These are phyloP conservation scores for Poecilus cupreus DNA, from an alignment of 2,888 invertebrate species.

Conservation along the genomic window DNA sequence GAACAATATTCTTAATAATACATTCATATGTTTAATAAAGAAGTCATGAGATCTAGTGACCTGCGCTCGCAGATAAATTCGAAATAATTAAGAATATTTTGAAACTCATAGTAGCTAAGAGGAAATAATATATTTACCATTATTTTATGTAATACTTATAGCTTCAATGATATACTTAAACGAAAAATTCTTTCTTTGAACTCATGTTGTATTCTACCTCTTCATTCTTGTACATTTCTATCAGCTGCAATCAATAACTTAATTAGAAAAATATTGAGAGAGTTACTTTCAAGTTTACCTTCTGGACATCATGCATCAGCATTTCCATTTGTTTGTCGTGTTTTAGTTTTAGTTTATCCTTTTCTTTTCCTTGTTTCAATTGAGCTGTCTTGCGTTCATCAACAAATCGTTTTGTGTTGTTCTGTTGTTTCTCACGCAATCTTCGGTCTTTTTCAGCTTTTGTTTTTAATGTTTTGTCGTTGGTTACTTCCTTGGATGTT, in stretches of 20 bases:
- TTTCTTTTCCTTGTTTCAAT: conserved; percentile 93
- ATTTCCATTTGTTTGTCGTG: conserved; percentile 96
- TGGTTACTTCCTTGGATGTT: conserved; percentile 95
- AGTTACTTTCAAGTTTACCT: conserved; percentile 75
- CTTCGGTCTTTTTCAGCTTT: conserved; percentile 97
- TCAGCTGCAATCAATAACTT: conserved; percentile 77
- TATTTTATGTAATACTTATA: too few species aligned
- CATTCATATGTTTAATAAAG: conserved; percentile 44
- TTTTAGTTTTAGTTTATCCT: conserved; percentile 91
- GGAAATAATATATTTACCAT: neutral
- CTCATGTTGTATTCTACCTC: conserved; percentile 92
- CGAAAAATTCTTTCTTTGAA: conserved; percentile 92
- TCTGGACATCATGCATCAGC: conserved; percentile 89
- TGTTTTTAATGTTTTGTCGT: conserved; percentile 96
- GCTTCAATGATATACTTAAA: conserved; percentile 75
- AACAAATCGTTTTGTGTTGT: conserved; percentile 97
- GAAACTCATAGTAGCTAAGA: conserved; percentile 19
- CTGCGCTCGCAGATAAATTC: conserved; percentile 36
- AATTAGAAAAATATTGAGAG: conserved; percentile 47
- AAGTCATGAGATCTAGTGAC: conserved; percentile 54
- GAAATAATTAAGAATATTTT: conserved; percentile 40
- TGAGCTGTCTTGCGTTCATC: conserved; percentile 93
- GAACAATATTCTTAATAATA: conserved; percentile 57
- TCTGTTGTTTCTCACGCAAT: conserved; percentile 95
- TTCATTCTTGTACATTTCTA: conserved; percentile 96